These are phyloP conservation scores for Agrotis exclamationis DNA, from an alignment of 2,888 invertebrate species.

Conservation along the genomic window DNA sequence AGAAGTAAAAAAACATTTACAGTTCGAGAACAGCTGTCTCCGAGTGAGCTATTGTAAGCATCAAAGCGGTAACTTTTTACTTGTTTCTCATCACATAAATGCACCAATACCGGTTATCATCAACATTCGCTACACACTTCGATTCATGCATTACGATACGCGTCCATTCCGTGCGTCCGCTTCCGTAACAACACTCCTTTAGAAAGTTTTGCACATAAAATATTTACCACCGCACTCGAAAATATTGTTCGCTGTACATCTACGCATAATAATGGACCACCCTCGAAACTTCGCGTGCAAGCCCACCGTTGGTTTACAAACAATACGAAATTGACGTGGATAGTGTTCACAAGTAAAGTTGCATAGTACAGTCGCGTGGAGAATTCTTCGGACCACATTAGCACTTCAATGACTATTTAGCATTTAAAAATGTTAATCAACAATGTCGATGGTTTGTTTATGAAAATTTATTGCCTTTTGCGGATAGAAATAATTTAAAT, in stretches of 20 bases:
- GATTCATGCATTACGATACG: conserved; percentile 50
- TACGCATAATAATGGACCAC: conserved; percentile 46
- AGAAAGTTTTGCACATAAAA: conserved; percentile 70
- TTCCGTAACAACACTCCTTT: conserved; percentile 70
- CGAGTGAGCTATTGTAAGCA: neutral
- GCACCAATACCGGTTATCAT: conserved; percentile 45
- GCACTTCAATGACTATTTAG: conserved; percentile 57
- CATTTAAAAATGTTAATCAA: conserved; percentile 51
- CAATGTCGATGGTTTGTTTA: conserved; percentile 52
- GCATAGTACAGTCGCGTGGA: conserved; percentile 56
- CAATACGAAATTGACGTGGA: conserved; percentile 47
- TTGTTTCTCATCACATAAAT: conserved; percentile 24
- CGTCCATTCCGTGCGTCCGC: conserved; percentile 68
- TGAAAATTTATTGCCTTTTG: conserved; percentile 54
- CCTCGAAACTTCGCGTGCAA: conserved; percentile 42
- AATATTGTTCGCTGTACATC: conserved; percentile 67
- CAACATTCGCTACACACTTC: conserved; percentile 43
- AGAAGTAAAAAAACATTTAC: too few species aligned
- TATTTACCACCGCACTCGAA: conserved; percentile 54
- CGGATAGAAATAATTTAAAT: conserved; percentile 46
- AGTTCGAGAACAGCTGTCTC: neutral
- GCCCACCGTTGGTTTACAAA: conserved; percentile 63
- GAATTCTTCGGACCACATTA: conserved; percentile 66
- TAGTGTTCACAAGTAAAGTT: conserved; percentile 41
- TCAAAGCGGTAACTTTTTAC: neutral